These are phyloP conservation scores for Xestia sexstrigata DNA, from an alignment of 2,888 invertebrate genomes.

Conservation along the genomic window DNA sequence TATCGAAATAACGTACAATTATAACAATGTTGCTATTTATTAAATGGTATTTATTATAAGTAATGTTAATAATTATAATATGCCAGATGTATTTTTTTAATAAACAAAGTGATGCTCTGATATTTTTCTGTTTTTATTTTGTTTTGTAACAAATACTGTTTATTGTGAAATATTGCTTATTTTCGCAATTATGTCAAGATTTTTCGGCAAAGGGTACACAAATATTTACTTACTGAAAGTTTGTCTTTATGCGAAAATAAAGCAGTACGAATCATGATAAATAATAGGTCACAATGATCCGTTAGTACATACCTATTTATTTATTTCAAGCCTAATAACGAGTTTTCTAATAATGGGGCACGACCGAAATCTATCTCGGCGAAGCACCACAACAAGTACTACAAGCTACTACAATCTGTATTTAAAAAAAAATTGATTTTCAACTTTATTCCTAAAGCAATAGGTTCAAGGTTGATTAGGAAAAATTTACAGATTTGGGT, in stretches of 20 bases:
- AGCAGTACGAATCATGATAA: not conserved
- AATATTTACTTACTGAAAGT: conserved; percentile 5
- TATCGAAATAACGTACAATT: conserved; percentile 71
- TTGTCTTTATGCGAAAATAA: not conserved
- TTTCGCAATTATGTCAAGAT: not conserved
- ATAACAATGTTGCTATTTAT: conserved; percentile 67
- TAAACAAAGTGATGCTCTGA: conserved; percentile 51
- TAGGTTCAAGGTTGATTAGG: no score
- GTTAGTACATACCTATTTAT: not conserved
- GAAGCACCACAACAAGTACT: no score
- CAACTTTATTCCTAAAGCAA: no score
- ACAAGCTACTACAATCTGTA: no score
- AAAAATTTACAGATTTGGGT: no score
- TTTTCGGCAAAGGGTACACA: not conserved
- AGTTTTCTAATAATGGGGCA: no score
- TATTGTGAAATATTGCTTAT: not conserved
- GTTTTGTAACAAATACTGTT: not conserved
- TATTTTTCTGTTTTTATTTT: conserved; percentile 6
- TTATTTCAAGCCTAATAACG: no score
- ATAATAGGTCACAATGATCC: not conserved
- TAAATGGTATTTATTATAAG: conserved; percentile 63
- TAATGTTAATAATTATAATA: conserved; percentile 40
- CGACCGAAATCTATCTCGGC: no score
- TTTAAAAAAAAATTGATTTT: no score
- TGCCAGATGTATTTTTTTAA: conserved; percentile 48